phyloP scores from a whole-genome alignment of 30 jellyfish, hydroid and myxozoan species.

The Cassiopea xamachana region DNA sequence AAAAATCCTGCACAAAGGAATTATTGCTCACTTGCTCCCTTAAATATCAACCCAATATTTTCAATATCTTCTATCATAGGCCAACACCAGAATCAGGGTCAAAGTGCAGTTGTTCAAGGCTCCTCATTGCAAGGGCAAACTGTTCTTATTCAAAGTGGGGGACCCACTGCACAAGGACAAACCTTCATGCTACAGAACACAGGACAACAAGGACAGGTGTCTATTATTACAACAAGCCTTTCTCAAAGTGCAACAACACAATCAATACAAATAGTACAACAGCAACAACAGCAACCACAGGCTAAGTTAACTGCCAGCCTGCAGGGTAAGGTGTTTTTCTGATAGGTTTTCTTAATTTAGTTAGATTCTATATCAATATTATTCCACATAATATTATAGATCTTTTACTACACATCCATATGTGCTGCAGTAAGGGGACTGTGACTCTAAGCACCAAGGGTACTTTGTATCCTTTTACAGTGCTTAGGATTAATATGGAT shows the following conservation, averaged over 20 bases:
- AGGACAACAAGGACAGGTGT: constrained; percentile 93
- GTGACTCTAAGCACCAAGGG: no score
- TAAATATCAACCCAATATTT: not conserved
- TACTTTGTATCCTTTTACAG: no score
- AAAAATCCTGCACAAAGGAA: no score
- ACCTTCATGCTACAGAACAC: constrained; percentile 91
- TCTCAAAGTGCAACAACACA: constrained; percentile 83
- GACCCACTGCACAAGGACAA: constrained; percentile 86
- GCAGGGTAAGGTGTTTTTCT: constrained; percentile 21
- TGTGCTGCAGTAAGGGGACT: no score
- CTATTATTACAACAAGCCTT: constrained; percentile 83
- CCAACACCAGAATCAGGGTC: constrained; percentile 80
- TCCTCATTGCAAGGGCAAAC: constrained; percentile 96
- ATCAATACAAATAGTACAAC: constrained; percentile 92
- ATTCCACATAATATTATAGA: no score
- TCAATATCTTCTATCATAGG: constrained; percentile 11
- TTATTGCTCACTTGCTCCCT: not conserved
- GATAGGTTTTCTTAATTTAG: not conserved
- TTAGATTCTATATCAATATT: not conserved
- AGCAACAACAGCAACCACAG: constrained; percentile 84
- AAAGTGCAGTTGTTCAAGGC: constrained; percentile 84
- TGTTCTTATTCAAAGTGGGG: constrained; percentile 89
- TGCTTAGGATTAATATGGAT: no score
- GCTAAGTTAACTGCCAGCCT: constrained; percentile 44
- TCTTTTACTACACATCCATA: no score